phyloP scores from a whole-genome alignment of 1,140 invertebrate species.

The Yoshiicerus persimilis region DNA sequence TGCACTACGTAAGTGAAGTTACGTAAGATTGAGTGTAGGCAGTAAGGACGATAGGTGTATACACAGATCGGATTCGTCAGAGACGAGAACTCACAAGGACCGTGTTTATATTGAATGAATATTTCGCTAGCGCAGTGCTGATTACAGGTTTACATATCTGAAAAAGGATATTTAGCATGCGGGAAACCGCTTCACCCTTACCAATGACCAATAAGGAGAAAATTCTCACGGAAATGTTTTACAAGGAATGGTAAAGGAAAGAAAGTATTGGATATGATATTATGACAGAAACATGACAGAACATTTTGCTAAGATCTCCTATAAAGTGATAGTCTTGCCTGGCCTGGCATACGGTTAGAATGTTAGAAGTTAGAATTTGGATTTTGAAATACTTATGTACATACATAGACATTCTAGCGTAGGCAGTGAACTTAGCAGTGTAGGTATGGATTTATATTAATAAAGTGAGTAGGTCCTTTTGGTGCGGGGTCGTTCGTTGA shows the following conservation, averaged over 20 bases:
- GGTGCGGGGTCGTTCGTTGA: background rate
- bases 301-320: background rate
- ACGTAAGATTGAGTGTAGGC: no score
- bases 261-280: background rate
- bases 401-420: background rate
- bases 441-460: background rate
- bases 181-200: background rate
- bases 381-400: background rate
- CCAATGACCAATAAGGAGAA: background rate
- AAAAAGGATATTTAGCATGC: background rate
- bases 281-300: slow-evolving; percentile 2
- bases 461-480: background rate
- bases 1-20: no score
- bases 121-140: background rate
- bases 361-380: background rate
- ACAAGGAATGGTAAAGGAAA: background rate
- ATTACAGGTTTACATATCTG: background rate
- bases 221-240: background rate
- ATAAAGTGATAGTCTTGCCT: background rate
- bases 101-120: background rate
- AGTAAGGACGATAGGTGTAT: no score
- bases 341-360: background rate
- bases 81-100: background rate
- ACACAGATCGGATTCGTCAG: background rate
- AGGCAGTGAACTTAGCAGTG: background rate